Base-by-base conservation (phyloP, 2,888 invertebrate species). In the Drosophila tanythrix region DNA sequence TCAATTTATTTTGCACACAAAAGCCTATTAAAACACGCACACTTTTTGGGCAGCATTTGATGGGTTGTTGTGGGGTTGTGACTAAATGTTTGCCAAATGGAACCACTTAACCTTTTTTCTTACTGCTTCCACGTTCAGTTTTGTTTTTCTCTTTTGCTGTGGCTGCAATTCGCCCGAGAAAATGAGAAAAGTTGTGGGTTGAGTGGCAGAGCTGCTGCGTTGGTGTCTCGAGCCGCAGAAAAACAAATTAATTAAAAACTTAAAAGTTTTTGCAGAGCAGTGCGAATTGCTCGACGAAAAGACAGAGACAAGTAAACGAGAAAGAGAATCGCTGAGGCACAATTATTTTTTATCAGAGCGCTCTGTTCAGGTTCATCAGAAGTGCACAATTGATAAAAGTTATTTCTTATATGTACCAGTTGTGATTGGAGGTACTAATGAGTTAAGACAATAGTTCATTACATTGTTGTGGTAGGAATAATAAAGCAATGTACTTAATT, bases 1-100 rank as follows among this genome's bases (percentile, higher is more conserved):
- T 89, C 90, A 86, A 89, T 90, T 89, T 87, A 90, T 87, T 90
- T 87, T 86, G 82, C 83, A 87, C 87, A 85, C 87, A 87, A 90
- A 88, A 90, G 83, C 90, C 89, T 88, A 87, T 87, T 87, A 83
- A 90, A 88, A 83, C 76, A 81, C 85, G 56, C 78, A 86, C 83
- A 71, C 88, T 72, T 79, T n/a, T 68, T 68, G 71, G 71, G 73
- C 65, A 73, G 50, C 56, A n/a, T 55, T 82, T 82, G 79, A 82
- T 71, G 85, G 52, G 52, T 31, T 61, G 59, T 36, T n/a, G 29
- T 43, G 43, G 46, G 38, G 35, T 35, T 27, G 33, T 74, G 77
- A 75, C 88, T 89, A 85, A 85, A 85, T 85, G 85, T 80, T 85
- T 85, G 88, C 88, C 85, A 89, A 85, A 85, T 85, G 88, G 89